Conservation (phyloP, 2,797 vertebrate genomes). For the Eidolon dupreanum region DNA sequence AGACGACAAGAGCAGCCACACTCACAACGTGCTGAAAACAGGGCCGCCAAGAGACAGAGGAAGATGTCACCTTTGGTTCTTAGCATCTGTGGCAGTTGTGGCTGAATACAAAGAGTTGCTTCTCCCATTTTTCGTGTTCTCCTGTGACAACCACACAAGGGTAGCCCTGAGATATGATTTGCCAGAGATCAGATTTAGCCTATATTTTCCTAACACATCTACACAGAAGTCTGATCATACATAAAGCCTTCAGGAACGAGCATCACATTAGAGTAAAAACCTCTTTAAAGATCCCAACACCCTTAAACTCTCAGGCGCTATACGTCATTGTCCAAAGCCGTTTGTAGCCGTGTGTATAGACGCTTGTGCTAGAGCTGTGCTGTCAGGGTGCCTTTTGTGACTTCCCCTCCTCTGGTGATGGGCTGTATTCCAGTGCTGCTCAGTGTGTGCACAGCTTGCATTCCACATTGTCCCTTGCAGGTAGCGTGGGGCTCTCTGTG, state of each 20-base stretch:
- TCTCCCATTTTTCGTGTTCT: background rate
- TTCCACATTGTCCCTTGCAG: background rate
- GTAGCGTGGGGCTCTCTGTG: accelerated
- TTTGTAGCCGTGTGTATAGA: accelerated
- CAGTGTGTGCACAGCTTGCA: background rate
- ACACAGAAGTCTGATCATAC: background rate
- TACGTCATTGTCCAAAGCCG: accelerated
- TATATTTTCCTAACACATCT: background rate
- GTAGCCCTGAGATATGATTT: background rate
- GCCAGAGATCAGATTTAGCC: background rate
- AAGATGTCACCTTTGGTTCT: background rate
- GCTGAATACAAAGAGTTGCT: background rate
- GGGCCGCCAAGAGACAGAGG: background rate
- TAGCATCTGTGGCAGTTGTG: background rate
- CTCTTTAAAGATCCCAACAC: background rate
- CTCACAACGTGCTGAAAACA: background rate
- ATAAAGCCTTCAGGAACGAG: background rate
- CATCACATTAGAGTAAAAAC: background rate
- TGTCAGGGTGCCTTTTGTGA: background rate
- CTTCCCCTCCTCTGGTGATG: background rate
- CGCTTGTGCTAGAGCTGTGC: accelerated
- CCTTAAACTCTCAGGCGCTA: no score
- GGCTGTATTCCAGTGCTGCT: background rate
- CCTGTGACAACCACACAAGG: background rate
- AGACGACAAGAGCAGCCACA: background rate